Base-by-base conservation (phyloP, 2,113 vertebrate species). In the Phalacrocorax brasilianus region DNA sequence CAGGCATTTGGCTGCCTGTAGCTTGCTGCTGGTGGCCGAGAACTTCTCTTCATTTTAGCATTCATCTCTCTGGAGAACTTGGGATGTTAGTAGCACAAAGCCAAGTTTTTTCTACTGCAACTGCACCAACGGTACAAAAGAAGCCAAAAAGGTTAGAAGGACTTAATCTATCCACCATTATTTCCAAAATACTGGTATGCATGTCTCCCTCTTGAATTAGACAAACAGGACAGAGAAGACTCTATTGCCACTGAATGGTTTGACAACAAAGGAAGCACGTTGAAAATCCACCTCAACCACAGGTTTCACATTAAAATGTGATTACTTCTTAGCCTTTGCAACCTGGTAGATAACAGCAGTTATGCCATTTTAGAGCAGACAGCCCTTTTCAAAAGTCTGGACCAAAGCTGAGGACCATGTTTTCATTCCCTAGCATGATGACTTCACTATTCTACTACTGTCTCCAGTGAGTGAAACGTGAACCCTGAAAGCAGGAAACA, bases 1-100 rank as follows among this genome's bases (percentile, higher is more conserved):
- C 93, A 96, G 96, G 95, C 93, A 53, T 85, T 96, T 96, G 91
- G 91, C 94, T 89, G 93, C 93, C 87, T 76, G 49, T 93, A 90
- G 70, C 70, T 94, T 89, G 74, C 84, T 94, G 84, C 58, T 94
- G 62, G 85, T 93, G 74, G 81, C 35, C 0, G 5, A 81, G 70
- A 92, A 85, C 73, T 82, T 78, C 77, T 81, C 70, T 47, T 72
- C 70, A n/a, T 21, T 53, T 49, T 66, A 61, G 58, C 49, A 52
- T 61, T 89, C 66, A 26, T 59, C 44, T 71, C 91, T 68, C 87
- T 45, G 24, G 45, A 95, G 80, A 89, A 21, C 49, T 10, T 72
- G 20, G 15, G 58, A 87, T 95, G 66, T 70, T 27, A 45, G n/a
- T 62, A 75, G 22, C 27, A 49, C 30, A 72, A 79, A 82, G 30